Base-by-base conservation (phyloP, 2,113 vertebrate species). In the Esox niger region DNA sequence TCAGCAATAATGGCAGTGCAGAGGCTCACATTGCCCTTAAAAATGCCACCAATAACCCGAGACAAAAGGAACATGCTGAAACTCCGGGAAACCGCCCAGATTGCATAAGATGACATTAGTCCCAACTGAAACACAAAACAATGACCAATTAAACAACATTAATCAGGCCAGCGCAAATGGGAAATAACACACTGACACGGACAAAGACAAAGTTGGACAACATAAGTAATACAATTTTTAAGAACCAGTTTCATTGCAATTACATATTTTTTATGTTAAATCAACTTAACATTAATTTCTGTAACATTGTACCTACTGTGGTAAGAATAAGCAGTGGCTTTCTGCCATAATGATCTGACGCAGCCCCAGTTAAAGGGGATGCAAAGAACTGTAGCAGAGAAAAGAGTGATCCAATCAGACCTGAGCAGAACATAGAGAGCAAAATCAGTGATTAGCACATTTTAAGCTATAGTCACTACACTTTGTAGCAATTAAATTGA, bases 11-110 rank as follows among this genome's bases (percentile, higher is more conserved):
- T 70, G 62, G 96, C 95, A 0, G 95, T 95, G 87, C 90, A 96
- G 68, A 99, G 94, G 84, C 95, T 96, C 77, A 99, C 95, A 8
- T 98, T 98, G 62, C 95, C 95, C 83, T 97, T 98, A 87, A 93
- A 97, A 77, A 98, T 80, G 27, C 97, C 97, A 9, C 95, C 95
- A 4, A 99, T 78, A 10, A 94, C 87, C 60, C 97, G 92, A 80
- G 96, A 99, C 79, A 94, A 87, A 64, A 99, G 94, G 79, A 99
- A 99, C 80, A 94, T 56, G 11, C 86, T 84, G 25, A 98, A 99
- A 85, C 91, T 97, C 81, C 72, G 86, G 26, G 97, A 98, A 68
- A 93, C 60, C 0, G 94, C 95, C 97, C 97, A 99, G 9, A 98
- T 87, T 0, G 91, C 86, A 2, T 99, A 98, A 2, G 96, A 97